Evolutionary conservation across 2,113 vertebrate species (phyloP).

Genomic region (Nyctereutes procyonoides): DNA sequence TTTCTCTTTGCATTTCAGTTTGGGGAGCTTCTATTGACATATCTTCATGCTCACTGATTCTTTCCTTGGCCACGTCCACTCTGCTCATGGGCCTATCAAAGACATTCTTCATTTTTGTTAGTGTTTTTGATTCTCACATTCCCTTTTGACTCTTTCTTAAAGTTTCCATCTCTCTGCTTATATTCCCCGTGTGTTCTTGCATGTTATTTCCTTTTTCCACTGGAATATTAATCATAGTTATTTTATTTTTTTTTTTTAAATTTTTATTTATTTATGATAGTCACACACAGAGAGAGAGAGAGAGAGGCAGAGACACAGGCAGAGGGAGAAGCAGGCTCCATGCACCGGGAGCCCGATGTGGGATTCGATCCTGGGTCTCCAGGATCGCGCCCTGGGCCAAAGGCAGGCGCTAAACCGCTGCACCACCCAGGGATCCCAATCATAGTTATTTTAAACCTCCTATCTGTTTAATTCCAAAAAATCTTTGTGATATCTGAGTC

Average conservation of each 20-base stretch:
- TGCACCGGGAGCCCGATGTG: no score
- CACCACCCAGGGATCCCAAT: no score
- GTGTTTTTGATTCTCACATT: conserved; percentile 2
- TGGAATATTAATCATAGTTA: not conserved
- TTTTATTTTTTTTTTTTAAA: no score
- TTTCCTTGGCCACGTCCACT: not conserved
- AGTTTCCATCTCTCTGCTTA: not conserved
- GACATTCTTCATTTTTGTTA: not conserved
- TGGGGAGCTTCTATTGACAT: not conserved
- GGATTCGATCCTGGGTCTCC: no score
- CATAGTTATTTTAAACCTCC: not conserved
- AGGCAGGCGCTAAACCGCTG: no score
- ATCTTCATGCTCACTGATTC: not conserved
- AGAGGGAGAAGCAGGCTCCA: no score
- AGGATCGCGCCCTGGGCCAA: no score
- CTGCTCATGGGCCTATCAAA: not conserved
- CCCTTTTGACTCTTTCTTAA: not conserved
- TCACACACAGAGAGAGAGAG: no score
- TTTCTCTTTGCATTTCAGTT: conserved; percentile 4
- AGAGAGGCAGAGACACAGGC: no score
- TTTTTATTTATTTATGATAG: no score
- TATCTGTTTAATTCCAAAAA: not conserved
- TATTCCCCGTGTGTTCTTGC: not conserved
- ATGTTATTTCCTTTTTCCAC: not conserved
- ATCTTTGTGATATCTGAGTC: not conserved